Conservation (phyloP, 2,888 invertebrate genomes). For the Pyrochroa serraticornis region DNA sequence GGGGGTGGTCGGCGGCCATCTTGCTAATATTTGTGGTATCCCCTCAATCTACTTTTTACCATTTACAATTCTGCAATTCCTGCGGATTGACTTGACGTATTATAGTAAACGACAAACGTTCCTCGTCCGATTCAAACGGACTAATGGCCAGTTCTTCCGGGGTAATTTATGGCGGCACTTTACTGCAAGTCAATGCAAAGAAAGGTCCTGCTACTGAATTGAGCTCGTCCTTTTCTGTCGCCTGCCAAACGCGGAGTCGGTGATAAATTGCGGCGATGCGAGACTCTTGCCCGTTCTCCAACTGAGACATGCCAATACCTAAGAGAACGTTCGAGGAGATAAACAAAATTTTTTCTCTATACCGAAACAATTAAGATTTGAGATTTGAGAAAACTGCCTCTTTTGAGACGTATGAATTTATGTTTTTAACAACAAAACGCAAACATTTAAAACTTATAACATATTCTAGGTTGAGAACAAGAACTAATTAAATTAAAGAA, state of each 20-base stretch:
- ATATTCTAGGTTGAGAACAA: too few relatives aligned
- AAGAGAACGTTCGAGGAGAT: conserved; percentile 15
- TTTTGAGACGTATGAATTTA: too few relatives aligned
- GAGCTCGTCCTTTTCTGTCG: conserved; percentile 49
- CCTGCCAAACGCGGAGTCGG: conserved; percentile 42
- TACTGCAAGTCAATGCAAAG: conserved; percentile 54
- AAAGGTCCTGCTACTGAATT: conserved; percentile 47
- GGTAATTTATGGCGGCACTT: conserved; percentile 56
- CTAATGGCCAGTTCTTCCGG: conserved; percentile 56
- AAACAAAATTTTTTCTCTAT: too few relatives aligned
- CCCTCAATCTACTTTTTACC: background rate
- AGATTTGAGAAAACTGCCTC: too few relatives aligned
- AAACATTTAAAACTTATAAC: too few relatives aligned
- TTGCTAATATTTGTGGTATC: conserved; percentile 2
- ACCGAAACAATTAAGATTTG: too few relatives aligned
- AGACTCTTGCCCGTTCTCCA: conserved; percentile 32
- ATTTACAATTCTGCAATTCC: background rate
- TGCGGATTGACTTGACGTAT: conserved; percentile 14
- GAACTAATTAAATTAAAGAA: too few relatives aligned
- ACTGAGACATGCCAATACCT: conserved; percentile 24
- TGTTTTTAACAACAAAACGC: too few relatives aligned
- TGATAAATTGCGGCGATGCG: conserved; percentile 52
- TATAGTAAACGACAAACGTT: conserved; percentile 37
- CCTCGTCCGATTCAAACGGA: conserved; percentile 50
- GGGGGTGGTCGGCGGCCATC: conserved; percentile 45